Evolutionary conservation across 2,797 vertebrate genomes (phyloP).

Genomic region (Myotis vivesi): DNA sequence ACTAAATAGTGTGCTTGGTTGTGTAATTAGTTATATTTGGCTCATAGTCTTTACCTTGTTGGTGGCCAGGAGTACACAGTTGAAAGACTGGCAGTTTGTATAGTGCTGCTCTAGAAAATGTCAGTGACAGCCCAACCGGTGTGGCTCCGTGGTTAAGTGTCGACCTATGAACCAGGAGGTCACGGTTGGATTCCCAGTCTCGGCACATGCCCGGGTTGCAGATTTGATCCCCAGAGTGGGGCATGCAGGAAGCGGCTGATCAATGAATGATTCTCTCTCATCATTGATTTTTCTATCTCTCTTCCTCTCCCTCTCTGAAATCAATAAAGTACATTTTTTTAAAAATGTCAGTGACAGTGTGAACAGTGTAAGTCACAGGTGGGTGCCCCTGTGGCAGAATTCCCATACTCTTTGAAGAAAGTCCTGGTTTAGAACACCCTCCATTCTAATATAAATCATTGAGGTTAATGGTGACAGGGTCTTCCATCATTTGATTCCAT

Average conservation of each 20-base stretch:
- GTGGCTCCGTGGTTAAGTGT: too few relatives aligned
- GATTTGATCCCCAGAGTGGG: too few relatives aligned
- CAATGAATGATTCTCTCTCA: too few relatives aligned
- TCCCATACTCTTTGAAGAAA: neutral
- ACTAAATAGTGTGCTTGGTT: neutral
- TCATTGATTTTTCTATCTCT: too few relatives aligned
- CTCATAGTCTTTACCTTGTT: neutral
- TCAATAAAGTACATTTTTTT: too few relatives aligned
- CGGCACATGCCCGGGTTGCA: too few relatives aligned
- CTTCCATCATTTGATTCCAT: neutral
- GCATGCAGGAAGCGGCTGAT: too few relatives aligned
- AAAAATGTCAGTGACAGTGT: neutral
- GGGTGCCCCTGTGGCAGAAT: neutral
- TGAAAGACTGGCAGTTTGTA: neutral
- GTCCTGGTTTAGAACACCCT: neutral
- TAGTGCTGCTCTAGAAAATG: neutral
- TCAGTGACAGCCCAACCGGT: neutral
- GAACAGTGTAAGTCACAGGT: neutral
- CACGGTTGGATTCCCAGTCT: too few relatives aligned
- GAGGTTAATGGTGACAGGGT: neutral
- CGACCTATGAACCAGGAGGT: too few relatives aligned
- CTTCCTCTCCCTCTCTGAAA: too few relatives aligned
- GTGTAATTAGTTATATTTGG: neutral
- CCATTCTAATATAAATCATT: neutral
- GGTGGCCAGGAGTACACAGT: neutral